These are phyloP conservation scores for Megaceryle alcyon DNA, from an alignment of 2,797 vertebrate genomes.

Conservation along the genomic window DNA sequence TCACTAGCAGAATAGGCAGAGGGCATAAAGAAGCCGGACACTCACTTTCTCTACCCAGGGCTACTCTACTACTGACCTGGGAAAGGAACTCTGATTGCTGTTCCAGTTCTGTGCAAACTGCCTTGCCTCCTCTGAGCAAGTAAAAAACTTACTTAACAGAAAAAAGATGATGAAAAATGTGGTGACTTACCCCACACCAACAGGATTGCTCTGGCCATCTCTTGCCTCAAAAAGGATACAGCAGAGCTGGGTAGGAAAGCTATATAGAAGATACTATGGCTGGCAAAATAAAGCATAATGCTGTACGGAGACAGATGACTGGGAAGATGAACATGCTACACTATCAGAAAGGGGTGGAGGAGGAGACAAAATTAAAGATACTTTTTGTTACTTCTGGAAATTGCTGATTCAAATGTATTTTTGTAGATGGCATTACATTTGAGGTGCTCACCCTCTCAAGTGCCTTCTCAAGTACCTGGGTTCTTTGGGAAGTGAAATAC, in stretches of 20 bases:
- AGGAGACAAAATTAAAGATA: neutral
- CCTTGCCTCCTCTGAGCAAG: neutral
- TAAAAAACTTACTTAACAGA: neutral
- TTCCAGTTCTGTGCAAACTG: neutral
- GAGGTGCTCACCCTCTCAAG: neutral
- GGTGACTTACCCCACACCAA: rapidly evolving
- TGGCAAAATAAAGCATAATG: rapidly evolving
- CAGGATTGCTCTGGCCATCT: neutral
- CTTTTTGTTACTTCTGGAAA: neutral
- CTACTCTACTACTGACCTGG: rapidly evolving
- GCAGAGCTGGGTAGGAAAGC: rapidly evolving
- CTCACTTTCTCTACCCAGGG: neutral
- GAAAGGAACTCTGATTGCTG: neutral
- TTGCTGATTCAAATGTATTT: neutral
- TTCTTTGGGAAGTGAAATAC: neutral
- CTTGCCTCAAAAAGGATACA: neutral
- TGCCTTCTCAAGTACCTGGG: neutral
- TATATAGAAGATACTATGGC: rapidly evolving
- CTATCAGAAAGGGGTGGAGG: neutral
- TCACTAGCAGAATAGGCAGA: rapidly evolving
- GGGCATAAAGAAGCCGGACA: neutral
- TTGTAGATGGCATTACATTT: neutral
- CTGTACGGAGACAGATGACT: rapidly evolving
- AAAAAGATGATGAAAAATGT: rapidly evolving
- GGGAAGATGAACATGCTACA: rapidly evolving